phyloP scores from a whole-genome alignment of 1,140 invertebrate species.

The Diabrotica virgifera region DNA sequence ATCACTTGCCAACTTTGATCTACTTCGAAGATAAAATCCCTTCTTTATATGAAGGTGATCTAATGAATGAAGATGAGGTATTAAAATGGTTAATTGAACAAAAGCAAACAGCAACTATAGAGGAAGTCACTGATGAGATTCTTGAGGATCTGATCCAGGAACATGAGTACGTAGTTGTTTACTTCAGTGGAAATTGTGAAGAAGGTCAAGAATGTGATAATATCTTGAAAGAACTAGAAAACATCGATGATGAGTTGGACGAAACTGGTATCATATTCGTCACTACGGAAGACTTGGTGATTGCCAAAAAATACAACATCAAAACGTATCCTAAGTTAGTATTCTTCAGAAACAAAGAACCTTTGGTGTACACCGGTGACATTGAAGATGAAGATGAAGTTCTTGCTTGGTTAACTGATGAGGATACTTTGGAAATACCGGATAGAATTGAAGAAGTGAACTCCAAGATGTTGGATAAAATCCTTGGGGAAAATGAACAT shows the following conservation, averaged over 20 bases:
- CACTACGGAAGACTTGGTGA: conserved; percentile 77
- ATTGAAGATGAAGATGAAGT: conserved; percentile 89
- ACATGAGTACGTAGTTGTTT: conserved; percentile 91
- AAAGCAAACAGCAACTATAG: conserved; percentile 87
- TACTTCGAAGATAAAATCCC: conserved; percentile 93
- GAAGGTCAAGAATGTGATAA: conserved; percentile 82
- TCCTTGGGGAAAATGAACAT: conserved; percentile 82
- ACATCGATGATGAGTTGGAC: conserved; percentile 91
- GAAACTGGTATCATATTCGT: conserved; percentile 92
- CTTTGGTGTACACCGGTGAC: conserved; percentile 70
- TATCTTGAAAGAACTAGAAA: conserved; percentile 82
- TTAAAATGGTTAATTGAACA: conserved; percentile 87
- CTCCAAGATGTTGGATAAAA: conserved; percentile 85
- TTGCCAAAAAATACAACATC: conserved; percentile 84
- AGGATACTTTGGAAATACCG: conserved; percentile 86
- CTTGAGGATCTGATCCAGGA: conserved; percentile 81
- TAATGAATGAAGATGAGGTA: conserved; percentile 89
- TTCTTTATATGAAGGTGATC: conserved; percentile 85
- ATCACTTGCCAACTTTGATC: conserved; percentile 81
- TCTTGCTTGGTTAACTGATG: conserved; percentile 86
- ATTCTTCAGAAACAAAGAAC: conserved; percentile 88
- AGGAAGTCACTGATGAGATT: conserved; percentile 93
- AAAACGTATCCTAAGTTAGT: conserved; percentile 82
- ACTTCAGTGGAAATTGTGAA: conserved; percentile 87
- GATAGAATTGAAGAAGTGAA: conserved; percentile 94